A percentile compares a stretch with the other conserved stretches of the same genome.
phyloP scores from a whole-genome alignment of 2,113 vertebrate species.

The Rhombomys opimus region DNA sequence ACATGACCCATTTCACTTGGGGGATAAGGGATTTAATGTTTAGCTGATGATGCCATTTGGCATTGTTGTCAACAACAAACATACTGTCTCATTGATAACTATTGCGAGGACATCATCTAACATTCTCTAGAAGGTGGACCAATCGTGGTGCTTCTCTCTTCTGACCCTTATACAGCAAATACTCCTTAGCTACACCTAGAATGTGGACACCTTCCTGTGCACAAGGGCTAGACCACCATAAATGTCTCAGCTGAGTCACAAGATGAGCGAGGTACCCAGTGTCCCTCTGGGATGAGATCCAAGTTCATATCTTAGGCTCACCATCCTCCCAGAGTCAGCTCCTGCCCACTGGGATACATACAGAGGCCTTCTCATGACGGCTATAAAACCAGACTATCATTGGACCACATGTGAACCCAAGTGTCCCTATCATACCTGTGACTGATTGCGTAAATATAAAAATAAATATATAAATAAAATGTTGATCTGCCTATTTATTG shows the following conservation, averaged over 20 bases:
- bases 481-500: not conserved
- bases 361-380: not conserved
- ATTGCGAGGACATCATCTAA: not conserved
- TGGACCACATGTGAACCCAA: not conserved
- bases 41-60: not conserved
- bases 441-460: not conserved
- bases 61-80: not conserved
- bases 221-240: accelerated
- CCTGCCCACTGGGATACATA: too few species aligned
- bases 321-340: not conserved
- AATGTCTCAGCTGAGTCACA: not conserved
- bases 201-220: not conserved
- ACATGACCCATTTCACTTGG: not conserved
- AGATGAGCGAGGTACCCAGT: not conserved
- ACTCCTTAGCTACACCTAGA: not conserved
- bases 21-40: not conserved
- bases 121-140: not conserved
- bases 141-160: not conserved
- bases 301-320: not conserved
- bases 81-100: not conserved
- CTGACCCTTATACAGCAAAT: not conserved
- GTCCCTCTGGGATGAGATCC: not conserved
- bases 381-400: not conserved
- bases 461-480: not conserved
- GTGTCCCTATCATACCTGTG: not conserved